Conservation (phyloP, 2,113 vertebrate genomes). For the Onychostruthus taczanowskii region DNA sequence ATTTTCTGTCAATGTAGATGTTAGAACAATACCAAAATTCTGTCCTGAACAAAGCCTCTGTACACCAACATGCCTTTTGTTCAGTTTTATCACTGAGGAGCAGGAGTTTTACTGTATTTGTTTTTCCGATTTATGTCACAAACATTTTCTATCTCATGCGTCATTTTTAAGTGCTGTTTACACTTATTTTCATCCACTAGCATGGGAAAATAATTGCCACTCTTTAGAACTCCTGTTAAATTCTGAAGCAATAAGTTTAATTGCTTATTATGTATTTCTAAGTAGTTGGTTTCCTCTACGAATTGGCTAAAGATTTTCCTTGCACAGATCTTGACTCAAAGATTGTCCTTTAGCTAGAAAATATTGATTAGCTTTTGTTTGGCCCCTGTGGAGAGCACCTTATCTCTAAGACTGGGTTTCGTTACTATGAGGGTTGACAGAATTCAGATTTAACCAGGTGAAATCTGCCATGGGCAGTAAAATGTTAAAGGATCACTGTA, state of each 20-base stretch:
- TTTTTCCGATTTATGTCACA: not conserved
- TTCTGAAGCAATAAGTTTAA: slow-evolving; percentile 42
- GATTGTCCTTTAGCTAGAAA: slow-evolving; percentile 56
- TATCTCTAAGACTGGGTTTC: slow-evolving; percentile 50
- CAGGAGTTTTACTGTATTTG: not conserved
- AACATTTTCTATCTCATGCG: not conserved
- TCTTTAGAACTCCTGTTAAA: slow-evolving; percentile 23
- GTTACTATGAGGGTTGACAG: slow-evolving; percentile 57
- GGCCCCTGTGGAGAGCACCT: slow-evolving; percentile 41
- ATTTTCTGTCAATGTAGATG: slow-evolving; percentile 33
- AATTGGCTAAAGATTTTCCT: slow-evolving; percentile 55
- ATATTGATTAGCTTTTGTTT: slow-evolving; percentile 70
- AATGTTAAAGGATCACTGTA: slow-evolving; percentile 31
- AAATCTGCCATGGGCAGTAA: slow-evolving; percentile 37
- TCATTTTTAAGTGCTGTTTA: not conserved
- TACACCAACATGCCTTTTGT: slow-evolving; percentile 3
- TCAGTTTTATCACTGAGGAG: not conserved
- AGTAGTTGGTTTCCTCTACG: slow-evolving; percentile 46
- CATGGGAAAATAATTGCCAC: not conserved
- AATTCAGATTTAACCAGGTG: slow-evolving; percentile 63
- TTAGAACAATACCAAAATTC: slow-evolving; percentile 24
- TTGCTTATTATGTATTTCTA: slow-evolving; percentile 60
- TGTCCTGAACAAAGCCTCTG: not conserved
- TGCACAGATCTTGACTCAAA: slow-evolving; percentile 29
- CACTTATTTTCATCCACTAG: not conserved